Evolutionary conservation across 2,888 invertebrate genomes (phyloP).

Genomic region (Lepidocyrtoides sp.): DNA sequence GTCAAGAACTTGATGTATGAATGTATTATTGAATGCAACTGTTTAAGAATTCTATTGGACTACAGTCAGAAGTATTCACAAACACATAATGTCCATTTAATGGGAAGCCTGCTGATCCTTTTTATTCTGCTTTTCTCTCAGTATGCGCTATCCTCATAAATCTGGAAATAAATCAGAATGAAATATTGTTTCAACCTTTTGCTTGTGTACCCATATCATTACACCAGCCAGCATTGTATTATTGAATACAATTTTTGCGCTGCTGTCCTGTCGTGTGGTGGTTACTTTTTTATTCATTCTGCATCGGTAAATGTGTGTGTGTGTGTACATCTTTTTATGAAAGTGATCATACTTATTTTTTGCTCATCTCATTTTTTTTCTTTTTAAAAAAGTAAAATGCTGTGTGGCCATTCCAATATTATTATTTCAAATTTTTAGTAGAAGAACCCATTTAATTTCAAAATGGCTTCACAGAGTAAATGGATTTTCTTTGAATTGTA

Average conservation of each 20-base stretch:
- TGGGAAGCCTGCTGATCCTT: slow-evolving; percentile 73
- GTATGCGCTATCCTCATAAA: slow-evolving; percentile 82
- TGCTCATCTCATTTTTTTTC: slow-evolving; percentile 69
- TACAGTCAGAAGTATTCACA: slow-evolving; percentile 32
- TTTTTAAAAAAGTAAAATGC: slow-evolving; percentile 52
- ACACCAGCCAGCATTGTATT: too few species aligned
- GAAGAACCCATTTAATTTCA: slow-evolving; percentile 74
- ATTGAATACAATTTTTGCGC: slow-evolving; percentile 69
- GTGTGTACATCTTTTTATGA: slow-evolving; percentile 43
- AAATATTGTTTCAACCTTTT: slow-evolving; percentile 83
- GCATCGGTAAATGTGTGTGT: slow-evolving; percentile 2
- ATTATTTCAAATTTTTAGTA: slow-evolving; percentile 69
- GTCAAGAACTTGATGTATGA: slow-evolving; percentile 29
- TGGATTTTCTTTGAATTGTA: slow-evolving; percentile 70
- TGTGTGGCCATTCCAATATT: slow-evolving; percentile 72
- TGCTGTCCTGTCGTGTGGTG: slow-evolving; percentile 54
- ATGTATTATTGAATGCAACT: slow-evolving; percentile 37
- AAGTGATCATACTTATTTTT: slow-evolving; percentile 65
- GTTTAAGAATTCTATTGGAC: slow-evolving; percentile 34
- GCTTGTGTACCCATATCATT: slow-evolving; percentile 48
- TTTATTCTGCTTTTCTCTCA: slow-evolving; percentile 72
- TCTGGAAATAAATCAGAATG: slow-evolving; percentile 84
- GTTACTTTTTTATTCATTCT: slow-evolving; percentile 15
- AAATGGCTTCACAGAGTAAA: slow-evolving; percentile 68
- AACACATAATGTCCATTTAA: slow-evolving; percentile 72